A percentile compares a stretch with the other conserved stretches of the same genome.
Evolutionary conservation across 2,797 vertebrate species (phyloP).

Genomic region (Coracias cyanogaster): DNA sequence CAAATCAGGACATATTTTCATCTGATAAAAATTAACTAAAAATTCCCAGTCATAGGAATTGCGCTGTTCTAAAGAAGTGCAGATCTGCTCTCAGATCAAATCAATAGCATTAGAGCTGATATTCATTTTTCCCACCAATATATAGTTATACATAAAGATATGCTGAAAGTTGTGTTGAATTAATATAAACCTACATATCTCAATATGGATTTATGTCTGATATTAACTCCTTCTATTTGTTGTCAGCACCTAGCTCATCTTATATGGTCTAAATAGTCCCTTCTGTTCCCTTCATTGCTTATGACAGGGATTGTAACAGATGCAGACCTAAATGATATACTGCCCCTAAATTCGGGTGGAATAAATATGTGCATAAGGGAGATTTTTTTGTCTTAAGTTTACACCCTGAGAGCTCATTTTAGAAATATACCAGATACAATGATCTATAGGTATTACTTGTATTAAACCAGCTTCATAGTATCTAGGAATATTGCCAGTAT

Average conservation of each 20-base stretch:
- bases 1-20: not conserved
- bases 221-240: not conserved
- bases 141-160: not conserved
- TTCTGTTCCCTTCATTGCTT: not conserved
- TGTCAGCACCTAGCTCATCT: not conserved
- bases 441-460: not conserved
- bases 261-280: not conserved
- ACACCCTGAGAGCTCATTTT: not conserved
- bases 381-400: not conserved
- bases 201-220: rapidly evolving
- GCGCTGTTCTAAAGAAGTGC: not conserved
- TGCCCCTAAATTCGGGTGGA: not conserved
- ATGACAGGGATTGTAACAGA: not conserved
- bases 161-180: not conserved
- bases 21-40: not conserved
- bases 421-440: not conserved
- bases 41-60: not conserved
- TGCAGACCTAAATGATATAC: not conserved
- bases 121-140: not conserved
- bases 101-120: not conserved
- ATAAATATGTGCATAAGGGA: not conserved
- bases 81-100: not conserved
- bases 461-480: not conserved
- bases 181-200: not conserved
- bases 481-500: not conserved